Percentiles rank a stretch among this genome's conserved stretches.
phyloP scores from a whole-genome alignment of 2,888 invertebrate species.

The Hymenopus coronatus region DNA sequence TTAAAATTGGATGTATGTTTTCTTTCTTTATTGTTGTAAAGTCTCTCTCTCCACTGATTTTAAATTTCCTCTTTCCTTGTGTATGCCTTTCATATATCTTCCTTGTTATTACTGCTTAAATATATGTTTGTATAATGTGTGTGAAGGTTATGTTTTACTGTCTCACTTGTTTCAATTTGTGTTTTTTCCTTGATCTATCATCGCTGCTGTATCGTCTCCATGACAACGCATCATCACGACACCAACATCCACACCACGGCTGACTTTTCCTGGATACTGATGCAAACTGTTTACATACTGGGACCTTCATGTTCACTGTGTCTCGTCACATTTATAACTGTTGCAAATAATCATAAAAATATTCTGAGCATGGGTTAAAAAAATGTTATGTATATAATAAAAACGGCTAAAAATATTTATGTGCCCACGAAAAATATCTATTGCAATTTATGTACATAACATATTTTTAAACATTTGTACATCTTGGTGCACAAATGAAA shows the following conservation, averaged over 20 bases:
- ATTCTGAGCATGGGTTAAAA: neutral
- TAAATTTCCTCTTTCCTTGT: neutral
- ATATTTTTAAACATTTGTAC: neutral
- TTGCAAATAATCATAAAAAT: neutral
- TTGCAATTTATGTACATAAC: neutral
- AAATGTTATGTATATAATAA: neutral
- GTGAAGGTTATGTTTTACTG: neutral
- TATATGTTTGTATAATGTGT: neutral
- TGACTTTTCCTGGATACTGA: neutral
- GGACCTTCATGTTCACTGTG: neutral
- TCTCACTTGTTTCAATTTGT: neutral
- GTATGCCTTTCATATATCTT: neutral
- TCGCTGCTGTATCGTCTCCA: conserved; percentile 9
- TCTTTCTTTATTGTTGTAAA: neutral
- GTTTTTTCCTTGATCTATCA: conserved; percentile 12
- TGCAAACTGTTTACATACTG: neutral
- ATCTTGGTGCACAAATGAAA: neutral
- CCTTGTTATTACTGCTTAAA: neutral
- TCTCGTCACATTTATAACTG: neutral
- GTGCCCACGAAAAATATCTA: neutral
- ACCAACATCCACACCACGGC: neutral
- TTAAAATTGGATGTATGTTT: neutral
- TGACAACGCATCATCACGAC: neutral
- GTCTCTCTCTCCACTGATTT: neutral
- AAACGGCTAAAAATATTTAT: neutral